phyloP scores from a whole-genome alignment of 2,113 vertebrate genomes.

The Coptodon rendalli region DNA sequence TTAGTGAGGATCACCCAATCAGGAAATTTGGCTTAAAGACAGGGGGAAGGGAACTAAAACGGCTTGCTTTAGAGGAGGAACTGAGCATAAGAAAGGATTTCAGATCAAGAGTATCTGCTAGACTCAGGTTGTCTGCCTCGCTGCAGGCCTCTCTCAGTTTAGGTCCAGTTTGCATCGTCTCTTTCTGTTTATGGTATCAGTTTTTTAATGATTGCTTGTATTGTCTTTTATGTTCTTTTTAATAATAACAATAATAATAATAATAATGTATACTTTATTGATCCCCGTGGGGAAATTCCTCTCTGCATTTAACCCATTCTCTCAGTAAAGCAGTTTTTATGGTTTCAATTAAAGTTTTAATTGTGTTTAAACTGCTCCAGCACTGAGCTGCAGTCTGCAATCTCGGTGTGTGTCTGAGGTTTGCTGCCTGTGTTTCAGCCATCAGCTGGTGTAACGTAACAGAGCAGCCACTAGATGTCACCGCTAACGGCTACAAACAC shows the following conservation, averaged over 20 bases:
- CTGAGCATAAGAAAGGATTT: background rate
- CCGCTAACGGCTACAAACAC: constrained; percentile 88
- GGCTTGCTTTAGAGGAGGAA: background rate
- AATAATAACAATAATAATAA: background rate
- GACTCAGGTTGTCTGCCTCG: background rate
- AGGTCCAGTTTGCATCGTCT: background rate
- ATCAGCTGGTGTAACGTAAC: constrained; percentile 90
- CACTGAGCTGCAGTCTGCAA: background rate
- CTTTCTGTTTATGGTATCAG: background rate
- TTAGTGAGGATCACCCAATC: background rate
- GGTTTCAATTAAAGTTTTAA: background rate
- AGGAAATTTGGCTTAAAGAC: background rate
- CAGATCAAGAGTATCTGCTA: background rate
- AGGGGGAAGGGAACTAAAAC: background rate
- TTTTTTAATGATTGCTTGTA: background rate
- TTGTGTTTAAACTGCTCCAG: background rate
- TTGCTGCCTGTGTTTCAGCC: constrained; percentile 64
- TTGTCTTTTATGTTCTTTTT: background rate
- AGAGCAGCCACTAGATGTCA: constrained; percentile 87
- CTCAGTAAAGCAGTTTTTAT: background rate
- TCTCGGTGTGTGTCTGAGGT: fast-evolving
- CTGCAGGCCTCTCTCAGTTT: background rate
- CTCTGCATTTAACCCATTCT: background rate
- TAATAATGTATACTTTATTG: background rate
- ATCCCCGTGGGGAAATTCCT: background rate